Evolutionary conservation across 2,113 vertebrate species (phyloP).

Genomic region (Entelurus aequoreus): DNA sequence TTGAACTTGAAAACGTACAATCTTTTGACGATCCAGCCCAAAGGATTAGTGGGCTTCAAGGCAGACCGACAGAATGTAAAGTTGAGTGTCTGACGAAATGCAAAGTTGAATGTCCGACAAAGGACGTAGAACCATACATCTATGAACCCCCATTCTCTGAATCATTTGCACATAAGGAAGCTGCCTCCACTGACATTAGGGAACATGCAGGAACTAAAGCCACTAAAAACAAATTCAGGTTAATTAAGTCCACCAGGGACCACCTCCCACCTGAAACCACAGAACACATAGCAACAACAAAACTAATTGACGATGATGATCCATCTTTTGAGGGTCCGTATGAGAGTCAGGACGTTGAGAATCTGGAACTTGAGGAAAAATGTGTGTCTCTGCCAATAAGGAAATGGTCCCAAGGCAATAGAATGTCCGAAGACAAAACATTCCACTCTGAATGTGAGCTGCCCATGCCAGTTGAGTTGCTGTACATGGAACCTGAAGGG

Average conservation of each 20-base stretch:
- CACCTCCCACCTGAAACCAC: constrained; percentile 35
- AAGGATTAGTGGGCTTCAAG: constrained; percentile 20
- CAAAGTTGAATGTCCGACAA: neutral
- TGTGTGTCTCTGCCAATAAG: neutral
- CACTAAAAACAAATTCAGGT: constrained; percentile 40
- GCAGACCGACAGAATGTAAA: constrained; percentile 17
- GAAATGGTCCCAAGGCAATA: neutral
- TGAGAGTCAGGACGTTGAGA: neutral
- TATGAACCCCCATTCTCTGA: constrained; percentile 30
- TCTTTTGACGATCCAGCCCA: constrained; percentile 32
- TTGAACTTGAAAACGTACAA: constrained; percentile 9
- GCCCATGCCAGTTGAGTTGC: neutral
- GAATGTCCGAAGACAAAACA: neutral
- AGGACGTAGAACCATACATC: neutral
- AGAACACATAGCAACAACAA: constrained; percentile 4
- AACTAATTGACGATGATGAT: neutral
- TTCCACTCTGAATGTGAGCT: neutral
- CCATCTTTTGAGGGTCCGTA: neutral
- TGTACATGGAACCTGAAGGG: neutral
- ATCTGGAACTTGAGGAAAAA: neutral
- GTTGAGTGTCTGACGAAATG: constrained; percentile 6
- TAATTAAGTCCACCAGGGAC: constrained; percentile 32
- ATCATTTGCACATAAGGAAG: constrained; percentile 14
- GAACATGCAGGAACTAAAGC: constrained; percentile 15
- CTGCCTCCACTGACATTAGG: constrained; percentile 22